Evolutionary conservation across 2,888 invertebrate genomes (phyloP), one percentile per base, ranked within the genome.

Genomic region (Ganaspis brasiliensis): DNA sequence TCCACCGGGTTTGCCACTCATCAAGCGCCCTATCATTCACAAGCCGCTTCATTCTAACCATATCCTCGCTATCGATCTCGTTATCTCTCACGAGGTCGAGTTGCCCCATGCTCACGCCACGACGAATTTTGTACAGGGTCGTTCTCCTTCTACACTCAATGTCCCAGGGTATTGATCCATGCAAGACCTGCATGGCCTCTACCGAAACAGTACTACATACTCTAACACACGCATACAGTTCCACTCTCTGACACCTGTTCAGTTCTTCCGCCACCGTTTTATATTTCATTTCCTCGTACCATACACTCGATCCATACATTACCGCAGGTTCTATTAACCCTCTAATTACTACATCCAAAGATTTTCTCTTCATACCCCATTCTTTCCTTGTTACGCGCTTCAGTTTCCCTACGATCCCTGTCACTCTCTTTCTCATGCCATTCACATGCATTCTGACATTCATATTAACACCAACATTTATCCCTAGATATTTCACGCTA

Each of bases 151-250:
- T 16, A 35, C 55, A 71, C 21, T 80, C 77, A 4, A 81, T 40
- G 70, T 79, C 79, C 81, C 79, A 82, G 8, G 77, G 80, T 0
- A 78, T 40, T 24, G 63, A 72, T 0, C 82, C 80, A 19, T 40
- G 19, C 4, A 82, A 52, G 3, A 77, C 77, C 74, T 81, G 81
- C 78, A 81, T 78, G n/a, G 81, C 82, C 26, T 67, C 78, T 49
- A 78, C 77, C 10, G 77, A 79, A 8, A 82, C 82, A 5, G 79
- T 82, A 31, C n/a, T n/a, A n/a, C n/a, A n/a, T n/a, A n/a, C n/a
- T n/a, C n/a, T n/a, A n/a, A n/a, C n/a, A n/a, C n/a, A 35, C 9
- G 35, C 35, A 35, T 35, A 35, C 35, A 35, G 9, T 35, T 9
- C 35, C 4, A 35, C 35, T n/a, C n/a, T n/a, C n/a, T n/a, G n/a